Percentiles rank a stretch among this genome's conserved stretches.
Evolutionary conservation across 2,888 invertebrate species (phyloP).

Genomic region (Ophioninae sp.): DNA sequence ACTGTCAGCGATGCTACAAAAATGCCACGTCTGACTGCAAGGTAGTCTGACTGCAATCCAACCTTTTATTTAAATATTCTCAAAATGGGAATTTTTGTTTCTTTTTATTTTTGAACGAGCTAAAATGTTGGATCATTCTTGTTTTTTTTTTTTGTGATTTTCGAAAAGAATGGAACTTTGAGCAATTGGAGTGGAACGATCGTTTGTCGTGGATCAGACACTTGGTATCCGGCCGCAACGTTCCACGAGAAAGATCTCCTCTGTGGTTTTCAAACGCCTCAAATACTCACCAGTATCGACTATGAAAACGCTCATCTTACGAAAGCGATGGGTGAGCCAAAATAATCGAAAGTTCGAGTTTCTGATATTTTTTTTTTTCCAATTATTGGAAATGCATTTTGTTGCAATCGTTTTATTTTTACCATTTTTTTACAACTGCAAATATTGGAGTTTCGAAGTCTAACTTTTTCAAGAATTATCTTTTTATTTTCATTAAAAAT

Average conservation of each 20-base stretch:
- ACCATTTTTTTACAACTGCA: no score
- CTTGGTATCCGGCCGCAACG: conserved; percentile 89
- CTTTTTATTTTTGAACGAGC: no score
- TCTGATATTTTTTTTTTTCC: no score
- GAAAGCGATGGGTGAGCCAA: conserved; percentile 81
- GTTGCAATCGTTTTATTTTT: no score
- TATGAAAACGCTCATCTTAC: conserved; percentile 83
- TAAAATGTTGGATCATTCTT: no score
- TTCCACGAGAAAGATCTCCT: conserved; percentile 83
- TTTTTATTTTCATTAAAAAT: no score
- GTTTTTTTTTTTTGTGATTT: conserved; percentile 17
- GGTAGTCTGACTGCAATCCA: no score
- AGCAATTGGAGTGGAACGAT: conserved; percentile 86
- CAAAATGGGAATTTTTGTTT: no score
- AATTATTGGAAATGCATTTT: no score
- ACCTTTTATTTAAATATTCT: no score
- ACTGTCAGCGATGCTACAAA: conserved; percentile 83
- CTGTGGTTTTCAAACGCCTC: conserved; percentile 82
- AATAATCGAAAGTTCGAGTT: background rate
- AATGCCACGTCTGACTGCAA: conserved; percentile 78
- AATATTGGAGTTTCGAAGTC: no score
- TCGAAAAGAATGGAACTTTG: conserved; percentile 54
- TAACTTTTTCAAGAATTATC: no score
- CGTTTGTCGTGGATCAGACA: conserved; percentile 85
- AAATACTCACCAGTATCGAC: conserved; percentile 83